phyloP scores from a whole-genome alignment of 2,113 vertebrate species.

The Holacanthus passer region DNA sequence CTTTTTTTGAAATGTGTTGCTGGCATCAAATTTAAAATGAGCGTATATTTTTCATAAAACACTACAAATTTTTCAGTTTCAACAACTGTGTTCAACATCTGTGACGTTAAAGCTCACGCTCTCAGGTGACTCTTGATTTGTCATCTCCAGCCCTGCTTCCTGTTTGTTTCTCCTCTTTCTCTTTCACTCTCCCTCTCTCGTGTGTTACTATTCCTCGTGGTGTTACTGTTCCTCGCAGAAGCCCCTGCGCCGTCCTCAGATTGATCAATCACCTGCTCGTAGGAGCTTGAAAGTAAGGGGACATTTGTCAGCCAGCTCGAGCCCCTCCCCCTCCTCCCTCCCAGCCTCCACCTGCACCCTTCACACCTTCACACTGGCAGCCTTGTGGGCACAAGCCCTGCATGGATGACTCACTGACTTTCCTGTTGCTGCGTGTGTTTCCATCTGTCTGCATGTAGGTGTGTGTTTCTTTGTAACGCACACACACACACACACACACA shows the following conservation, averaged over 20 bases:
- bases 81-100: too few species aligned
- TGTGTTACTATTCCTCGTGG: neutral
- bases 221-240: slow-evolving; percentile 24
- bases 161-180: too few species aligned
- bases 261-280: slow-evolving; percentile 69
- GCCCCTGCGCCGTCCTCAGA: slow-evolving; percentile 15
- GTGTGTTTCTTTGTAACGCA: slow-evolving; percentile 23
- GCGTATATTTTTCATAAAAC: too few species aligned
- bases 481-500: slow-evolving; percentile 6
- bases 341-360: slow-evolving; percentile 39
- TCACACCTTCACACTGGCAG: slow-evolving; percentile 45
- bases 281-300: slow-evolving; percentile 45
- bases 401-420: slow-evolving; percentile 54
- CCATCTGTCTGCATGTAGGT: slow-evolving; percentile 43
- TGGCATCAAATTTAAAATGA: too few species aligned
- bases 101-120: neutral
- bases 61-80: too few species aligned
- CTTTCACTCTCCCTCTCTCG: neutral
- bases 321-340: neutral
- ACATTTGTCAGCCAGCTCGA: slow-evolving; percentile 53
- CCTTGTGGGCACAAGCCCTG: slow-evolving; percentile 38
- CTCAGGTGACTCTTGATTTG: neutral
- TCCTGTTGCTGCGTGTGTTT: slow-evolving; percentile 28
- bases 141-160: too few species aligned
- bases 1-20: too few species aligned